Evolutionary conservation across 2,113 vertebrate species (phyloP).

Genomic region (Empidonax alnorum): DNA sequence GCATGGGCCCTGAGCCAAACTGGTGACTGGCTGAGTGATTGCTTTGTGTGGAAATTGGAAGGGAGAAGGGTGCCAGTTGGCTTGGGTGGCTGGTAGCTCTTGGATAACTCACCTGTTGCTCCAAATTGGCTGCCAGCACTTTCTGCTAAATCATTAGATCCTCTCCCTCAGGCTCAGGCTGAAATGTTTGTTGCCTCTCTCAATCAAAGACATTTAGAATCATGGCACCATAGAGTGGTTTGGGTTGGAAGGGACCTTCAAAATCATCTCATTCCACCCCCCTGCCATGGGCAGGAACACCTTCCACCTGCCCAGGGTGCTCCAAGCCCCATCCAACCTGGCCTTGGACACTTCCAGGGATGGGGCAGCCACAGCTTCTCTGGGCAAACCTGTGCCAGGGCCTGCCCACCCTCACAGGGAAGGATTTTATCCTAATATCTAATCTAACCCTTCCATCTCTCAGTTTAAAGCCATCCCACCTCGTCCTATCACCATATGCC

Average conservation of each 20-base stretch:
- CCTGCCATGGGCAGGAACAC: not conserved
- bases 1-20: rapidly evolving
- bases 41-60: not conserved
- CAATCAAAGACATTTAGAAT: rapidly evolving
- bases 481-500: not conserved
- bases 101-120: not conserved
- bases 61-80: not conserved
- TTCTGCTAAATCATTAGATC: not conserved
- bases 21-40: not conserved
- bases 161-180: not conserved
- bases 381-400: not conserved
- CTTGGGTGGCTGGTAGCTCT: not conserved
- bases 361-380: not conserved
- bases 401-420: rapidly evolving
- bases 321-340: rapidly evolving
- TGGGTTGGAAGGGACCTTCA: not conserved
- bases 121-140: not conserved
- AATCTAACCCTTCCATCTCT: not conserved
- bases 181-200: not conserved
- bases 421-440: not conserved
- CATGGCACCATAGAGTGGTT: not conserved
- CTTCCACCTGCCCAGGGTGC: rapidly evolving
- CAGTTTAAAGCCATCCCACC: not conserved
- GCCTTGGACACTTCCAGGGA: not conserved
- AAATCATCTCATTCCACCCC: not conserved